Evolutionary conservation across 2,113 vertebrate species (phyloP), one percentile per base, ranked within the genome.

Genomic region (Panthera tigris): DNA sequence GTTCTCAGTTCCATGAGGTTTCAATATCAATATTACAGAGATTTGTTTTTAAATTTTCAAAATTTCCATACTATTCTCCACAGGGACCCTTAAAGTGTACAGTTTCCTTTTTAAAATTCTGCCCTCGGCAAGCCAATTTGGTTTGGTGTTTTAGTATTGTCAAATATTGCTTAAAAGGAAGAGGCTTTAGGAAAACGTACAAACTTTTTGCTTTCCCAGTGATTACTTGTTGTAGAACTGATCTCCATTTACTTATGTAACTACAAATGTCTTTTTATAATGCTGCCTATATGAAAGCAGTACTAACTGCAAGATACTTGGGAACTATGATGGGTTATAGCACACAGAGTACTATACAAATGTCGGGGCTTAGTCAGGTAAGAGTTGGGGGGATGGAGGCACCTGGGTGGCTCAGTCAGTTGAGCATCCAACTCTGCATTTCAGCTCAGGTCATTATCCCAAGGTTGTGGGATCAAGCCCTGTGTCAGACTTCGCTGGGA

Each of bases 11-110:
- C 90, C 41, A 18, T 39, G 41, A 68, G 79, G 85, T 66, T 89
- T 78, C 79, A 27, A 23, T 71, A 48, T 89, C 78, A 91, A 1
- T 73, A 41, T 93, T 80, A 52, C 19, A 82, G n/a, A 80, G 19
- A 91, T 50, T 69, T n/a, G 48, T 55, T 94, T 95, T 92, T 83
- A 94, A 80, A 78, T 96, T 97, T 97, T 78, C 76, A 94, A 71
- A 73, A 78, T 88, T 78, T 86, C 78, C n/a, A 84, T 71, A 12
- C 69, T 41, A 3, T n/a, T 66, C 48, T 82, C 91, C 69, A 52
- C 73, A 80, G 83, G 41, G 31, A 57, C 41, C 76, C 52, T 55
- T 52, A 85, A 81, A 83, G 45, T 23, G 1, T 57, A 39, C 27
- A 11, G 33, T 82, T 94, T 82, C 50, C 91, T 83, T 89, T 76